Evolutionary conservation across 2,797 vertebrate genomes (phyloP).

Genomic region (Myiotriccus ornatus): DNA sequence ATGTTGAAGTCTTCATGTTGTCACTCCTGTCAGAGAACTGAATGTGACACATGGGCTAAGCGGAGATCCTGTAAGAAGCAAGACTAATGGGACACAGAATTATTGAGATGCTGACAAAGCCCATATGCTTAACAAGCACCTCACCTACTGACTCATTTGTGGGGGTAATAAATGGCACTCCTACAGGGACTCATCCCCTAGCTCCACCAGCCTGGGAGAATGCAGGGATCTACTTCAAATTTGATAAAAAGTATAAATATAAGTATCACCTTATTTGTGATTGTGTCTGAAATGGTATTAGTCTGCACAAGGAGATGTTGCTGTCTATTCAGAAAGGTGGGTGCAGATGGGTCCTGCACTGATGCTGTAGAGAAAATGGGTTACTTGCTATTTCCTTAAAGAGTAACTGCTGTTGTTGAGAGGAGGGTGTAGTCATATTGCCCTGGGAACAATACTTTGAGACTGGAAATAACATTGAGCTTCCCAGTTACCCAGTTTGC

Average conservation of each 20-base stretch:
- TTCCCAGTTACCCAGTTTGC: not conserved
- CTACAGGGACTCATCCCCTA: not conserved
- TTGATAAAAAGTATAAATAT: not conserved
- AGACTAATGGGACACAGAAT: not conserved
- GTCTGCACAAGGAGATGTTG: not conserved
- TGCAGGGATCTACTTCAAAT: not conserved
- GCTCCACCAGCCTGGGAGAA: not conserved
- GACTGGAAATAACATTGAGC: not conserved
- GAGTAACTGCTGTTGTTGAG: not conserved
- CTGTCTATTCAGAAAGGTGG: not conserved
- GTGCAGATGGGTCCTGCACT: not conserved
- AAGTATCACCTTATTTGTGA: not conserved
- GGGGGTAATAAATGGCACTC: not conserved
- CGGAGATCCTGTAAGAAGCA: not conserved
- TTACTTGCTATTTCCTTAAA: not conserved
- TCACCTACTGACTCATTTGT: not conserved
- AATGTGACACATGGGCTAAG: not conserved
- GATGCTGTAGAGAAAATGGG: not conserved
- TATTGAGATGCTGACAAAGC: not conserved
- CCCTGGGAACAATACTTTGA: not conserved
- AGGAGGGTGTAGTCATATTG: not conserved
- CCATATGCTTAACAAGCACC: not conserved
- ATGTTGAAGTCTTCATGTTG: not conserved
- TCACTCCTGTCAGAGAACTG: not conserved
- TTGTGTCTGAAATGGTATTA: not conserved